Evolutionary conservation across 2,113 vertebrate species (phyloP), one percentile per base, ranked within the genome.

Genomic region (Rissa tridactyla): DNA sequence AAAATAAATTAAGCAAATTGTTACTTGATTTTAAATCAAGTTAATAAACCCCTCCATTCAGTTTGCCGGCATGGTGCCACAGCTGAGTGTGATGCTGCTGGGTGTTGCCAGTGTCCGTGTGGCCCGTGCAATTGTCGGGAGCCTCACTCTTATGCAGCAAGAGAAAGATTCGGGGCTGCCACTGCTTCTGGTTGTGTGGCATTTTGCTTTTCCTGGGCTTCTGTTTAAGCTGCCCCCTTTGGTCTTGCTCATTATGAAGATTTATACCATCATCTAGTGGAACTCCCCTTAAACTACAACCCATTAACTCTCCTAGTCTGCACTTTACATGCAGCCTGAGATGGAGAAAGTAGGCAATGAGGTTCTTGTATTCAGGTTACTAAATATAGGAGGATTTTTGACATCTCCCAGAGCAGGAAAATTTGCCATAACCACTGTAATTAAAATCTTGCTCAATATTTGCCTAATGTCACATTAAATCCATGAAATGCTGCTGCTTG

Each of bases 241-340:
- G 40, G 15, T 80, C 55, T 30, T 68, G 79, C 86, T 95, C 95
- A 95, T 98, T 97, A 83, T 78, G 90, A 98, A 98, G 98, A 96
- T 84, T 92, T 97, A 96, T 97, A 98, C 90, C 90, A 96, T 98
- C 98, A 98, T 98, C 98, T 98, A 98, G 98, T 97, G 98, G 97
- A 96, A 32, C 17, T 49, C 7, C 12, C 21, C 26, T 77, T 90
- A 94, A 96, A 97, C 94, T 97, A 91, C 98, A 98, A 32, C 5
- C 47, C 66, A 93, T 94, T 87, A 64, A 87, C 57, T 79, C 81
- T 36, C 82, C 82, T 86, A 64, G 51, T 80, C 60, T 94, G 61
- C 16, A 87, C 21, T 96, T 88, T 38, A 36, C 62, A 78, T 73
- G 64, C 71, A 92, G 83, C 5, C 62, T 76, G 54, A 92, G 91